phyloP scores from a whole-genome alignment of 2,113 vertebrate genomes.

The Platichthys stellatus region DNA sequence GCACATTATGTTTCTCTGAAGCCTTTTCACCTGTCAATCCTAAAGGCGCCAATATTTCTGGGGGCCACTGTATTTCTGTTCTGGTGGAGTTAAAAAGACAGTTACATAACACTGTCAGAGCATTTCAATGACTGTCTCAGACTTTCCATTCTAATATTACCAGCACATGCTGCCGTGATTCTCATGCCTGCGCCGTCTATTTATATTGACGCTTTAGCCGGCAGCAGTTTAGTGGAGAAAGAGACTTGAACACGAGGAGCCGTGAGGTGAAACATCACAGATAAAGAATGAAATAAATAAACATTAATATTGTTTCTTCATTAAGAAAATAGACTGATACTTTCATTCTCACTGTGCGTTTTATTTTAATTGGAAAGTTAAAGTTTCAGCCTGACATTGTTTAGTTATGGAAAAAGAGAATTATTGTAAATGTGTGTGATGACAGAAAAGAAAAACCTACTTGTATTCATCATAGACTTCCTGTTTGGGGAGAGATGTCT shows the following conservation, averaged over 20 bases:
- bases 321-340: background rate
- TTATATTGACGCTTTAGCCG: conserved; percentile 69
- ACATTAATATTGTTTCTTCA: background rate
- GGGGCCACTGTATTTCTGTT: conserved; percentile 69
- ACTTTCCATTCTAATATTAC: conserved; percentile 84
- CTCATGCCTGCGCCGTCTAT: conserved; percentile 72
- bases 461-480: conserved; percentile 99
- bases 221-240: conserved; percentile 54
- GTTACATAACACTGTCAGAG: conserved; percentile 75
- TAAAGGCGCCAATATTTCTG: conserved; percentile 71
- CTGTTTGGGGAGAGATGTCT: conserved; percentile 99
- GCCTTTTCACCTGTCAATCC: conserved; percentile 54
- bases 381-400: background rate
- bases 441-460: conserved; percentile 79
- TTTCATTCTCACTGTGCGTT: background rate
- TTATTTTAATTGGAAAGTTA: background rate
- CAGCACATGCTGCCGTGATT: conserved; percentile 75
- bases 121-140: conserved; percentile 79
- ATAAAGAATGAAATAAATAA: conserved; percentile 8
- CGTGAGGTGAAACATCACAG: conserved; percentile 6
- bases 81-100: conserved; percentile 72
- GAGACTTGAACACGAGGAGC: conserved; percentile 38
- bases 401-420: background rate
- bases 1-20: conserved; percentile 21
- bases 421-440: background rate